These are phyloP conservation scores for human (Homo sapiens) DNA, from an alignment of 2,113 vertebrate species.

Conservation along the genomic window GRCh38 chr6:41574001-41574500, in stretches of 20 bases:
- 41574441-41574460: not conserved
- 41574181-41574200: not conserved
- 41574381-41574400: not conserved
- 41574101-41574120: not conserved
- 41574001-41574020: not conserved
- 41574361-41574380: not conserved
- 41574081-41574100: not conserved
- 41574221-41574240: not conserved
- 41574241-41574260: not conserved
- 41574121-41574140: not conserved
- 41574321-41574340: not conserved
- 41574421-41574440: not conserved
- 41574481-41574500: not conserved
- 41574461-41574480: not conserved
- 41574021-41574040: not conserved
- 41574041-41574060: not conserved
- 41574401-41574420: not conserved
- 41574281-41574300: not conserved
- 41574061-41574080: not conserved
- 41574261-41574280: rapidly evolving
- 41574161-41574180: not conserved
- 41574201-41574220: not conserved
- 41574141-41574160: not conserved
- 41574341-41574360: not conserved
- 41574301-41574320: not conserved